Evolutionary conservation across 2,113 vertebrate genomes (phyloP).

Genomic region (Peucedramus taeniatus): DNA sequence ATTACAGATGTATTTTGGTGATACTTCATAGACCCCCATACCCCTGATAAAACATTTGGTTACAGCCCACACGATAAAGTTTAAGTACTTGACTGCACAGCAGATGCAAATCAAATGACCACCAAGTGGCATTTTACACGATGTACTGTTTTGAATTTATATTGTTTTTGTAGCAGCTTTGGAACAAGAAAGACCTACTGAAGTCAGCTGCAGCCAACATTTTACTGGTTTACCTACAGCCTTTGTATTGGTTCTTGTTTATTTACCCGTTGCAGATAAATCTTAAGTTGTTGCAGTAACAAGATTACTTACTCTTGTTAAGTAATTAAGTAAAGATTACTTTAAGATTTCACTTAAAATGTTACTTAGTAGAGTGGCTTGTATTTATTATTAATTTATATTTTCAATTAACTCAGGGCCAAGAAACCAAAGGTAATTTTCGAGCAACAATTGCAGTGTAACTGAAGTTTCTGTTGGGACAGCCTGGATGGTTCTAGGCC

Average conservation of each 20-base stretch:
- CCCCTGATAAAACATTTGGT: not conserved
- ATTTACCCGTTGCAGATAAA: not conserved
- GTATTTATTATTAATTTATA: not conserved
- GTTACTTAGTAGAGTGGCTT: not conserved
- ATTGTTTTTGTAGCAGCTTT: not conserved
- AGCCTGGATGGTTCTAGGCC: not conserved
- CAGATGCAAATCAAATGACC: not conserved
- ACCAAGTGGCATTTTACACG: not conserved
- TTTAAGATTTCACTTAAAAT: not conserved
- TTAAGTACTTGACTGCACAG: not conserved
- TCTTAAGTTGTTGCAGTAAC: not conserved
- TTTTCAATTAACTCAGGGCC: not conserved
- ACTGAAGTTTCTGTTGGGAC: not conserved
- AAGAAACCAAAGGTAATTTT: not conserved
- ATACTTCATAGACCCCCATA: not conserved
- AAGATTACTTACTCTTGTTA: too few species aligned
- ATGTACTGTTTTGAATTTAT: not conserved
- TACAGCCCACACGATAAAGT: not conserved
- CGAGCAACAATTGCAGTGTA: not conserved
- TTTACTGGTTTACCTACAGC: not conserved
- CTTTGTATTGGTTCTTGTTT: not conserved
- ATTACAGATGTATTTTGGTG: not conserved
- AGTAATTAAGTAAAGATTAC: too few species aligned
- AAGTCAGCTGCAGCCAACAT: not conserved
- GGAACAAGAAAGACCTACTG: not conserved